Percentiles rank a stretch among this genome's conserved stretches.
phyloP scores from a whole-genome alignment of 2,113 vertebrate species.

The Carassius gibelio region DNA sequence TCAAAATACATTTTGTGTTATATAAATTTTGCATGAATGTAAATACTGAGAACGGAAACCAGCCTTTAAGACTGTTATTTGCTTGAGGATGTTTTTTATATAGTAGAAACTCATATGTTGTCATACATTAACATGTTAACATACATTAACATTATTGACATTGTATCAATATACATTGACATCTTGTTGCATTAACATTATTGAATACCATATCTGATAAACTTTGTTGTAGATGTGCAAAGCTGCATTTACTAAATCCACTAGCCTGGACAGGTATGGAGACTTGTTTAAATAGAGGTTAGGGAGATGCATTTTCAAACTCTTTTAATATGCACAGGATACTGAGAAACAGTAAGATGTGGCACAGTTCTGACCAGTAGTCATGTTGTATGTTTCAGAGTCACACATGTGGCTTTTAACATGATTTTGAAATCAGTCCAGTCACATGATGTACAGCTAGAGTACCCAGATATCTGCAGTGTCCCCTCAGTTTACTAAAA shows the following conservation, averaged over 20 bases:
- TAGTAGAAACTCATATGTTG: background rate
- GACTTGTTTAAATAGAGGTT: background rate
- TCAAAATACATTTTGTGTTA: constrained; percentile 72
- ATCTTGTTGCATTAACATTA: background rate
- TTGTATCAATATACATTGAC: too few relatives aligned
- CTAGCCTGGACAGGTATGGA: background rate
- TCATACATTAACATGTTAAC: too few relatives aligned
- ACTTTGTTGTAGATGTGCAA: background rate
- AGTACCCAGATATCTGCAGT: background rate
- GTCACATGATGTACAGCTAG: background rate
- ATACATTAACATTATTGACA: too few relatives aligned
- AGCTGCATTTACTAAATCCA: background rate
- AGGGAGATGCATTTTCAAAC: background rate
- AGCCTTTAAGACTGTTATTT: constrained; percentile 84
- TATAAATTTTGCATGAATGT: constrained; percentile 90
- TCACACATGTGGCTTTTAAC: background rate
- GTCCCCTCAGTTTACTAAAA: background rate
- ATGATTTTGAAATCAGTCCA: background rate
- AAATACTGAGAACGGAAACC: constrained; percentile 81
- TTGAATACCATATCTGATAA: background rate
- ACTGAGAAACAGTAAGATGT: background rate
- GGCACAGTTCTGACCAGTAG: background rate
- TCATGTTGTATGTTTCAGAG: background rate
- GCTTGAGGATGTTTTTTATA: constrained; percentile 32
- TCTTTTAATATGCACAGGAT: background rate